Evolutionary conservation across 2,797 vertebrate species (phyloP), one percentile per base, ranked within the genome.

Genomic region (Mormyrops attenuatus): DNA sequence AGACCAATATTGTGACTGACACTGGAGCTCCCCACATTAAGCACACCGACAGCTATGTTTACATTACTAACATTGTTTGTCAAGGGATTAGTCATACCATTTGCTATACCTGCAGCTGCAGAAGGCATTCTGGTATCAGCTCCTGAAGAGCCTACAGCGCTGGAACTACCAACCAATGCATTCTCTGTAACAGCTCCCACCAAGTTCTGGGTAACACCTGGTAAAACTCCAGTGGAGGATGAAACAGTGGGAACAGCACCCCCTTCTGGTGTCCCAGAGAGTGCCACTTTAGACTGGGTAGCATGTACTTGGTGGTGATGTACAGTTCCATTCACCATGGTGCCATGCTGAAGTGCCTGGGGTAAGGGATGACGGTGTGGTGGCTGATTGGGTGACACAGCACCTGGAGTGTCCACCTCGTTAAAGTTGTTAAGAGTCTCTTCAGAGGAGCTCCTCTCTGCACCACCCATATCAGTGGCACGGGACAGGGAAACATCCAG

Each of bases 401-500:
- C 96, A 34, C 98, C 97, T 0, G 98, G 97, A 2, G 97, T 98
- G 92, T 99, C 98, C 0, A 97, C 98, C 90, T 99, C 98, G 38
- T 98, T 97, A 91, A 99, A 97, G 93, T 99, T 99, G 93, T 97
- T 99, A 2, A 99, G 92, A 0, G 98, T 99, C 95, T 99, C 98
- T 91, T 99, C 98, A 0, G 98, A 99, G 30, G 98, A 99, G 93
- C 98, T 99, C 57, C 98, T 96, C 92, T 98, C 98, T 0, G 97
- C 97, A 26, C 97, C 96, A 2, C 97, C 98, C 1, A 97, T 95
- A 92, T 99, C 98, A 0, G 97, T 97, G 82, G 98, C 97, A 92
- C 97, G 95, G 90, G 98, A 98, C 88, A 97, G 95, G 0, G 98
- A 98, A 22, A 97, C 97, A 47, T 99, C 98, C 89, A 99, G 93